Base-by-base conservation (phyloP, 2,797 vertebrate species). In the Dipus sagitta region DNA sequence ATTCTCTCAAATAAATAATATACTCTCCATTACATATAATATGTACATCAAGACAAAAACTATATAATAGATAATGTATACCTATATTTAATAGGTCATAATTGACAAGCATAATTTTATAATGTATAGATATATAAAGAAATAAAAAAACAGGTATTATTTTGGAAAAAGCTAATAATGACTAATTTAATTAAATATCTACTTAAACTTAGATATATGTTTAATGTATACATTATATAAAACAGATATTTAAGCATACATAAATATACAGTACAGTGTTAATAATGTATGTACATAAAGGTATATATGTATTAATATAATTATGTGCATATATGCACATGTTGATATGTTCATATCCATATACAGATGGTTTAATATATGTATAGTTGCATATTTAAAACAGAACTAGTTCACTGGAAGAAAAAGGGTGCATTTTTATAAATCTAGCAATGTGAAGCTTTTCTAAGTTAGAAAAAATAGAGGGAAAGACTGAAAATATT, bases 381-480 rank as follows among this genome's bases (percentile, higher is more conserved):
- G 1, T 72, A 21, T 60, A 17, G 82, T 1, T 70, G 4, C 0
- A 15, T 91, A 30, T 80, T 78, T 88, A 47, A 86, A 93, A 26
- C 70, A 9, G 94, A 52, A 67, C n/a, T 42, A 86, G 6, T 30
- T 86, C 26, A 84, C 7, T 24, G 64, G 42, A 90, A 90, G 34
- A 47, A 93, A 91, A 71, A 4, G 1, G 5, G 32, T 58, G 26
- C 76, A 67, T n/a, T 60, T 93, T 89, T 52, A 7, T 24, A 62
- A 34, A 26, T 90, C 34, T 89, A 87, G 42, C 89, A 86, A 47
- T 65, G 23, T 23, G n/a, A 88, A 94, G 4, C 5, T 18, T 90
- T 85, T 34, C 38, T 71, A 65, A 38, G 14, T 79, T 82, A 47
- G 11, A 86, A 76, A 65, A 58, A 54, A 79, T 47, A 38, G 3